Evolutionary conservation across 2,113 vertebrate species (phyloP), one percentile per base, ranked within the genome.

Genomic region (Oryzias woworae): DNA sequence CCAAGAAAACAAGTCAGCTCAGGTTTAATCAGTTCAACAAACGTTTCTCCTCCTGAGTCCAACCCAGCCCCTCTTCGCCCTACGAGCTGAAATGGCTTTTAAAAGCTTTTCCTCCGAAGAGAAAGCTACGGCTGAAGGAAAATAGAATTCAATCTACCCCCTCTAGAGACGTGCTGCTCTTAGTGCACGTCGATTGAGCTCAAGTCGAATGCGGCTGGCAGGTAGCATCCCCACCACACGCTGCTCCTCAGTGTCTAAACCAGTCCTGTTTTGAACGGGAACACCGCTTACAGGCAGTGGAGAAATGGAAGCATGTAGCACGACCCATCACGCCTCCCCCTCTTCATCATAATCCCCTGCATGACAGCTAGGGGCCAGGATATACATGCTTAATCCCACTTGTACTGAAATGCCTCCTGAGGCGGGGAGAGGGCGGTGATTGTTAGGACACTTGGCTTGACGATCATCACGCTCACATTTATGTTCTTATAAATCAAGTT

Each of bases 321-420:
- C 77, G 69, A 69, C 63, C 85, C 69, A 42, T 64, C 63, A 6
- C 76, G 48, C 71, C 78, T 44, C 51, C 75, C 36, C 75, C 52
- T 46, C 70, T 49, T 71, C 69, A 66, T 76, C 68, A 62, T 90
- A 86, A 90, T 88, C 86, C 82, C 59, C 62, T 70, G 58, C 78
- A 58, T 85, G 75, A 84, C 81, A 82, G 82, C 82, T 49, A 76
- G 73, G 74, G 85, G 71, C 78, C 26, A 62, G 73, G 86, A 87
- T 67, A 75, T 83, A 81, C 81, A 86, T 60, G 77, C 77, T 73
- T 90, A 87, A 90, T 87, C 88, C 81, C 77, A 73, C 85, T 86
- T 66, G 75, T 80, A 81, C 81, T 82, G 58, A 85, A 87, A 78
- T 69, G 69, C 78, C 75, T 78, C 85, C 81, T 48, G 74, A 77